phyloP scores from a whole-genome alignment of 1,140 invertebrate species.

The Caerostris extrusa region DNA sequence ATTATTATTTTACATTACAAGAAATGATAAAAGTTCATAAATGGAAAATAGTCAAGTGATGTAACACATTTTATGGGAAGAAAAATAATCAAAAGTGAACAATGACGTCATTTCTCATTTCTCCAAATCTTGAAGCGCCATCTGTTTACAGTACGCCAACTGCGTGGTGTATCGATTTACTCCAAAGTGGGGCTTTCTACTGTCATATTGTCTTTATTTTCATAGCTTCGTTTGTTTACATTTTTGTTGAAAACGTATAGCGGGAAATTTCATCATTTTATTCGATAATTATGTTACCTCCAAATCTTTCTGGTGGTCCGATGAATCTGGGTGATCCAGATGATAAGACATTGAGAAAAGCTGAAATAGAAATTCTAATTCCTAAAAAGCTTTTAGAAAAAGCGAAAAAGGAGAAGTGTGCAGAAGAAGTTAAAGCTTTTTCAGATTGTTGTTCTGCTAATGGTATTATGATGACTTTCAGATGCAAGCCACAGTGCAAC shows the following conservation, averaged over 20 bases:
- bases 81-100: too few relatives aligned
- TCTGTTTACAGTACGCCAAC: neutral
- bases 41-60: too few relatives aligned
- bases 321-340: conserved; percentile 89
- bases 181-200: neutral
- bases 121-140: neutral
- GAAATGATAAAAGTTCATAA: too few relatives aligned
- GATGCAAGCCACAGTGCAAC: conserved; percentile 88
- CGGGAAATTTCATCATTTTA: neutral
- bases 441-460: conserved; percentile 85
- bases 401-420: conserved; percentile 88
- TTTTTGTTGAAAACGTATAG: neutral
- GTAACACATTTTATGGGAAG: too few relatives aligned
- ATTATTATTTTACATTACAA: too few relatives aligned
- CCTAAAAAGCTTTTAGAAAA: conserved; percentile 91
- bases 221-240: neutral
- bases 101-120: neutral
- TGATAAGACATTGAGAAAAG: conserved; percentile 89
- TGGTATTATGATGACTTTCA: conserved; percentile 87
- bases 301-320: conserved; percentile 50
- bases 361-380: conserved; percentile 92
- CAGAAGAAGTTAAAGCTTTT: conserved; percentile 85
- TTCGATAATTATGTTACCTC: conserved; percentile 50
- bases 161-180: neutral
- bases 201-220: neutral